Conservation (phyloP, 2,888 invertebrate genomes). For the Erebia epiphron region DNA sequence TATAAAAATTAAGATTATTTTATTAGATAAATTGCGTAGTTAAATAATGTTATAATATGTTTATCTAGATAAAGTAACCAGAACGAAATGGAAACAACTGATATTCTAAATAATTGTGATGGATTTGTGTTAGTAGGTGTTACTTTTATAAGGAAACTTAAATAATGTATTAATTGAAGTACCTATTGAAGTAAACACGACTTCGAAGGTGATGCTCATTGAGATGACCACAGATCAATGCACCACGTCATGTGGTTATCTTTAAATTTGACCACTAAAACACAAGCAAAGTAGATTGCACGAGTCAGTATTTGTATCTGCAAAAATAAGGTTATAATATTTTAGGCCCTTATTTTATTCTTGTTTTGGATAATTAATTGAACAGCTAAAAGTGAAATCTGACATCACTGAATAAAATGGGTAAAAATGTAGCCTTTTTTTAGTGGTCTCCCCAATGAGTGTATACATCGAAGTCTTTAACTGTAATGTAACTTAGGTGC, state of each 20-base stretch:
- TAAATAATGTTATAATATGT: conserved; percentile 28
- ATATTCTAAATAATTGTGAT: conserved; percentile 83
- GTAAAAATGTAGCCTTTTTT: no score
- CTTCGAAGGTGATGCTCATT: conserved; percentile 31
- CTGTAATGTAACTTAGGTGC: conserved; percentile 38
- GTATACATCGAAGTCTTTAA: neutral
- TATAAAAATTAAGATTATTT: conserved; percentile 44
- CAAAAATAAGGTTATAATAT: no score
- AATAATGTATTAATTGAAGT: conserved; percentile 44
- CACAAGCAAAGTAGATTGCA: no score
- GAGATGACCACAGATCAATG: neutral
- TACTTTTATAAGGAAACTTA: conserved; percentile 60
- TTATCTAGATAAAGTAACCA: conserved; percentile 48
- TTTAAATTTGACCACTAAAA: neutral
- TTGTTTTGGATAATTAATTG: no score
- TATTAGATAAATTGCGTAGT: conserved; percentile 40
- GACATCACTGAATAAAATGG: no score
- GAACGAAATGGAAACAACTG: conserved; percentile 77
- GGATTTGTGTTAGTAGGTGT: conserved; percentile 75
- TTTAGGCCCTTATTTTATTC: no score
- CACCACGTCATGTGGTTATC: neutral
- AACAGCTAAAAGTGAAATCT: no score
- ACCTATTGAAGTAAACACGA: conserved; percentile 39
- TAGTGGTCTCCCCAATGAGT: neutral
- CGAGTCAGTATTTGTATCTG: no score